Evolutionary conservation across 2,113 vertebrate genomes (phyloP), one percentile per base, ranked within the genome.

Genomic region (Bujurquina vittata): DNA sequence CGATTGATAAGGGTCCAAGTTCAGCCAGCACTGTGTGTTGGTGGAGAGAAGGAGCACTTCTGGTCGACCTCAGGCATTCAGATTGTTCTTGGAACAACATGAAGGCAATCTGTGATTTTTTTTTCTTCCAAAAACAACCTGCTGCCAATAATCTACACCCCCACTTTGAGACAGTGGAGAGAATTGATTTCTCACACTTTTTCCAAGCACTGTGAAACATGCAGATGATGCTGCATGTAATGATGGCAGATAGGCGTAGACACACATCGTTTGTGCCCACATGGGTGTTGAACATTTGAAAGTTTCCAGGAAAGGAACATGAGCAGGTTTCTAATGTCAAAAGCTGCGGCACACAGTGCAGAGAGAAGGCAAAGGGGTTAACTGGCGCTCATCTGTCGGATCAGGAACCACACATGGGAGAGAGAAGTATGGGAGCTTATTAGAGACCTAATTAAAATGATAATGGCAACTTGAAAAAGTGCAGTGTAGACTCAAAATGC

Each of bases 291-390:
- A 84, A 76, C 37, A 58, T 88, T 22, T 63, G 75, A 87, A 75
- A 61, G 77, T 72, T 90, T 81, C 79, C 77, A 84, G 81, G 46
- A 73, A 37, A 72, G 84, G 79, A 86, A 80, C 90, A 83, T 79
- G 87, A 88, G 79, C 58, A 33, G 83, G 62, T 84, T 92, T 77
- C 90, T 75, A 93, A 79, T 86, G 79, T 56, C 56, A 23, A 75
- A 55, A 79, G 78, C 75, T 26, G 65, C 85, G 82, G 85, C 83
- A 87, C 35, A 62, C 26, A 40, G 20, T 75, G 86, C 80, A 91
- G 84, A 85, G 82, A 37, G 56, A 56, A 43, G 90, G 54, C 37
- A 80, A 86, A 31, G 10, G 10, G 3, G 65, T 69, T 69, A 69
- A 69, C 60, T 60, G 40, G 31, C 1, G 22, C 77, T 75, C 35